These are phyloP conservation scores for Dascillus cervinus DNA, from an alignment of 2,888 invertebrate genomes.

Conservation along the genomic window DNA sequence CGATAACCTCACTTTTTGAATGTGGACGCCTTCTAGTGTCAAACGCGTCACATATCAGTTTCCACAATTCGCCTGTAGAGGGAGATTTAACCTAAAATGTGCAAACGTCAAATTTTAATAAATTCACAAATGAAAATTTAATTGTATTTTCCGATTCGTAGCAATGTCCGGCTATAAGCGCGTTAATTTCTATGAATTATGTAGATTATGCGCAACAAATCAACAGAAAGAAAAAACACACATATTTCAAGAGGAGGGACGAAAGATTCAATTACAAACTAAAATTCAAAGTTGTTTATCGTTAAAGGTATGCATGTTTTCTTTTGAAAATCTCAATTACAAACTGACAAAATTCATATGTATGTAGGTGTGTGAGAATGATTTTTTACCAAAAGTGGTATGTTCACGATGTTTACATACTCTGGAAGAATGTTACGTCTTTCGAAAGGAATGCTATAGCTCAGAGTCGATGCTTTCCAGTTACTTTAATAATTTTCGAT, in stretches of 20 bases:
- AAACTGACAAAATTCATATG: conserved; percentile 4
- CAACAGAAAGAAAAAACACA: conserved; percentile 58
- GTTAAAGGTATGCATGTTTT: conserved; percentile 53
- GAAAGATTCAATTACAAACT: conserved; percentile 53
- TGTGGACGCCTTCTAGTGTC: too few species aligned
- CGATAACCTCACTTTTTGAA: too few species aligned
- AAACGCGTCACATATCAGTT: too few species aligned
- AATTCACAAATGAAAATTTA: too few species aligned
- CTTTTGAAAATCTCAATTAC: too few species aligned
- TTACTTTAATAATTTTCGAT: conserved; percentile 53
- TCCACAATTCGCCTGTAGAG: too few species aligned
- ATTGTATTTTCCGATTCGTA: too few species aligned
- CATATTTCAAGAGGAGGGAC: conserved; percentile 59
- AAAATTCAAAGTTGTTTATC: conserved; percentile 60
- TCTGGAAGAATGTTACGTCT: conserved; percentile 54
- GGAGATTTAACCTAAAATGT: too few species aligned
- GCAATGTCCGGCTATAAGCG: conserved; percentile 62
- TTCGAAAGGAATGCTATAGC: conserved; percentile 55
- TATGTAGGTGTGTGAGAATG: conserved; percentile 56
- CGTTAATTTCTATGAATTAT: conserved; percentile 64
- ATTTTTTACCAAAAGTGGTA: conserved; percentile 61
- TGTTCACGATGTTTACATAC: conserved; percentile 57
- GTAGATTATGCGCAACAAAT: conserved; percentile 60
- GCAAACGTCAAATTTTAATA: too few species aligned
- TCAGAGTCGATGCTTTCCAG: conserved; percentile 61